Conservation (phyloP, 1,140 invertebrate species). For the Penaeus chinensis region DNA sequence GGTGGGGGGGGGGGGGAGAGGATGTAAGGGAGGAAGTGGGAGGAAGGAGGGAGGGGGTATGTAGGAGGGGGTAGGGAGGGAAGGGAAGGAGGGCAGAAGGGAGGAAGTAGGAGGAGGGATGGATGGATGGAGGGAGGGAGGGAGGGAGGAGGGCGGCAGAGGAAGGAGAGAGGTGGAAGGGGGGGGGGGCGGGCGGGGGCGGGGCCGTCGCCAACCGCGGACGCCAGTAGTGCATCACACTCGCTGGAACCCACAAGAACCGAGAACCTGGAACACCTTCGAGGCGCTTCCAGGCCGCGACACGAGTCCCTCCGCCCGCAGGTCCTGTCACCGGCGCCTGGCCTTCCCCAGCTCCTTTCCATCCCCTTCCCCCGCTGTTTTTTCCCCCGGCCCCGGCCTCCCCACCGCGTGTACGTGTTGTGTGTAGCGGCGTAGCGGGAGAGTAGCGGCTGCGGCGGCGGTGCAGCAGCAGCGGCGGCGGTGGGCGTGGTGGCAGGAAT, state of each 20-base stretch:
- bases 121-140: neutral
- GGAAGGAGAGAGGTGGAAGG: constrained; percentile 31
- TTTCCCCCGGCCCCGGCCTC: too few relatives aligned
- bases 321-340: too few relatives aligned
- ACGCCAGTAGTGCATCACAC: constrained; percentile 43
- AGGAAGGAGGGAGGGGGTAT: too few relatives aligned
- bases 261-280: neutral
- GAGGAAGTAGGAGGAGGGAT: neutral
- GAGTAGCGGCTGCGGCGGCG: constrained; percentile 3
- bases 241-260: constrained; percentile 13
- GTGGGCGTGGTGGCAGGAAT: constrained; percentile 55
- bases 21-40: neutral
- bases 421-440: neutral
- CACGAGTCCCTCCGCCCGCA: neutral
- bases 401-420: too few relatives aligned
- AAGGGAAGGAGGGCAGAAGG: neutral
- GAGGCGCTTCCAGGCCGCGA: neutral
- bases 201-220: constrained; percentile 33
- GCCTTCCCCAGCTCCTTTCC: too few relatives aligned
- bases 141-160: constrained; percentile 4
- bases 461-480: constrained; percentile 35
- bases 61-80: neutral
- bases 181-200: constrained; percentile 28
- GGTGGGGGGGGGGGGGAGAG: neutral
- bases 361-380: too few relatives aligned